Evolutionary conservation across 2,113 vertebrate species (phyloP), one percentile per base, ranked within the genome.

Genomic region (Tupaia chinensis): DNA sequence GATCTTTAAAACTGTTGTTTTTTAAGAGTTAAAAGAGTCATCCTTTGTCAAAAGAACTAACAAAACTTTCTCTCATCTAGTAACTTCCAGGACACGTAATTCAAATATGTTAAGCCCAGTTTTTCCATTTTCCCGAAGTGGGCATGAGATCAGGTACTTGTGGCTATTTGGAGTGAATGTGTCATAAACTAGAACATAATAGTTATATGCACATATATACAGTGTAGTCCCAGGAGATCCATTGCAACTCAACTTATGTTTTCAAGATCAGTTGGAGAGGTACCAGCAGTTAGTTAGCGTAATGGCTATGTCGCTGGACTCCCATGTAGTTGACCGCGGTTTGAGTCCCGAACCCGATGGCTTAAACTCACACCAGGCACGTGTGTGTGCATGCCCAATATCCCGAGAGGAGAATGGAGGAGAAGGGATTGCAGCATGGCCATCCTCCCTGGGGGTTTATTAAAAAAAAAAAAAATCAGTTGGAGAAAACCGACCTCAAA

Each of bases 151-250:
- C 82, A 95, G 95, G 68, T 77, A 61, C 12, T 1, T 80, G 81
- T 84, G 54, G 81, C 92, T 93, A 53, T 92, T 87, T 82, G 29
- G 56, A 90, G 78, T 66, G 58, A 81, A 95, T 15, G 29, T 85
- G 53, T 87, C 84, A 93, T 93, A 89, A 96, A 88, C n/a, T 79
- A 81, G 68, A 97, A 60, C 65, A 69, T 93, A 89, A 78, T 85
- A 70, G 90, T 94, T 89, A 89, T 44, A 56, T 96, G 89, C 53
- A 87, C 58, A 85, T 1, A 1, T 89, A 93, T 70, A 63, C 77
- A 89, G 76, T 72, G 93, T 22, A 32, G 23, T 16, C 79, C 89
- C 92, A 81, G 29, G 77, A 78, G 84, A 93, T 7, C 78, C 1
- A 4, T 34, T 82, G 15, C 9, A 76, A 61, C 72, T 77, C 65